phyloP scores from a whole-genome alignment of 37 sponge, comb jelly and placozoan genomes.

The Ephydatia muelleri region DNA sequence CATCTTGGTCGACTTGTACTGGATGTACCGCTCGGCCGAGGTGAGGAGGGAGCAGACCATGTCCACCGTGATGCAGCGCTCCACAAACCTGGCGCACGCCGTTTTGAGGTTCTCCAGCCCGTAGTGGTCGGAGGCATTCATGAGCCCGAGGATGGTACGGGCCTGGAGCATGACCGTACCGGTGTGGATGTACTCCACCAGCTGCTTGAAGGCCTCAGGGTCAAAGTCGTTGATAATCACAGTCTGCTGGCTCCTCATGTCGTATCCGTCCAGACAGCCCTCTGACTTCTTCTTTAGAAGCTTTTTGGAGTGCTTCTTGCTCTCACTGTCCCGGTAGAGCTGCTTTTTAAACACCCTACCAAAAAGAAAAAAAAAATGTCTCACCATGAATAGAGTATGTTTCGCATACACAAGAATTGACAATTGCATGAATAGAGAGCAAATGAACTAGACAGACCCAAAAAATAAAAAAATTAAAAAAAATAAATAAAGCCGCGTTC shows the following conservation, averaged over 20 bases:
- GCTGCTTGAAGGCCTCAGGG: constrained; percentile 85
- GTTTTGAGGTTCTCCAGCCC: constrained; percentile 87
- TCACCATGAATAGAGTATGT: too few relatives aligned
- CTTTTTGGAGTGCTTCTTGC: constrained; percentile 34
- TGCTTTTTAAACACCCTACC: constrained; percentile 66
- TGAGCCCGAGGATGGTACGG: constrained; percentile 83
- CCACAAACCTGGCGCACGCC: constrained; percentile 83
- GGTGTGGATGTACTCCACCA: constrained; percentile 88
- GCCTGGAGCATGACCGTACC: constrained; percentile 86
- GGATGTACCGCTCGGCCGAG: constrained; percentile 92
- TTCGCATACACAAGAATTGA: too few relatives aligned
- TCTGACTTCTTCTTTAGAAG: constrained; percentile 18
- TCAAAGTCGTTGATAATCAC: constrained; percentile 81
- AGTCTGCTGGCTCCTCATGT: constrained; percentile 48
- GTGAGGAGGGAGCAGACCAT: constrained; percentile 82
- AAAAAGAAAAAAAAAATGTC: too few relatives aligned
- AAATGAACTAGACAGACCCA: too few relatives aligned
- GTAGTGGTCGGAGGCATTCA: constrained; percentile 95
- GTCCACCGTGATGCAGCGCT: constrained; percentile 76
- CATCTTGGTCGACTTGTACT: constrained; percentile 89
- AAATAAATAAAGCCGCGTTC: too few relatives aligned
- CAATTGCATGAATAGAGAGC: too few relatives aligned
- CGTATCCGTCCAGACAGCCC: constrained; percentile 51
- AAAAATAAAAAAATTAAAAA: too few relatives aligned
- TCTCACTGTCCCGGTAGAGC: constrained; percentile 39